Base-by-base conservation (phyloP, 2,797 vertebrate genomes). In the Squalus acanthias region DNA sequence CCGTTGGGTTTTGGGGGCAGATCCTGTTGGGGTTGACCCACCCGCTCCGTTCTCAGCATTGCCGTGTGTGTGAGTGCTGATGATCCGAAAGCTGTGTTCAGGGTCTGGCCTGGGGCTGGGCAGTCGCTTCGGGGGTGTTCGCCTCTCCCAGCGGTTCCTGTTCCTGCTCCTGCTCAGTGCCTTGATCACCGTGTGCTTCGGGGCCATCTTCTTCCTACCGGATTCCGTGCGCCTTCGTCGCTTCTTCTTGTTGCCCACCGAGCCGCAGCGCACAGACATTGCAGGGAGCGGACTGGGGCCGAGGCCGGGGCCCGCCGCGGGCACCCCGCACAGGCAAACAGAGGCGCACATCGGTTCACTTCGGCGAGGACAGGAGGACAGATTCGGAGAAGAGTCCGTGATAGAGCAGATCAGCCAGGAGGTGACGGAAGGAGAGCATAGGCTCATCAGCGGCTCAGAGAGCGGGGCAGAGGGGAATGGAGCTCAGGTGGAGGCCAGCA, bases 171-270 rank as follows among this genome's bases (percentile, higher is more conserved):
- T 76, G 3, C 94, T 95, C 70, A 95, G 94, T 22, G 94, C 69
- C 46, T 76, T 95, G 69, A 26, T 95, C 94, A 95, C 94, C 50
- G 94, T 95, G 69, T 95, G 94, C 50, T 95, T 95, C 94, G 94
- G 94, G 94, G 94, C 94, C 46, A 95, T 95, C 29, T 95, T 95
- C 94, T 95, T 95, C 15, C 94, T 95, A 4, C 94, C 94, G 26
- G 94, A 95, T 20, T 74, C 94, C 46, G 69, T 95, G 26, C 94
- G 94, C 20, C 70, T 95, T 46, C 94, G 94, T 17, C 94, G 70
- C 70, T 95, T 95, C 70, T 95, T 95, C 70, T 60, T 76, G 70
- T 5, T 95, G 94, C 50, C 94, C 94, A 33, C 46, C 94, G 94
- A 95, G 69, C 70, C 70, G 94, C 94, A 95, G 94, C 94, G 46